Percentiles rank a stretch among this genome's conserved stretches.
These are phyloP conservation scores for Drosophila subsilvestris DNA, from an alignment of 2,888 invertebrate genomes.

Conservation along the genomic window DNA sequence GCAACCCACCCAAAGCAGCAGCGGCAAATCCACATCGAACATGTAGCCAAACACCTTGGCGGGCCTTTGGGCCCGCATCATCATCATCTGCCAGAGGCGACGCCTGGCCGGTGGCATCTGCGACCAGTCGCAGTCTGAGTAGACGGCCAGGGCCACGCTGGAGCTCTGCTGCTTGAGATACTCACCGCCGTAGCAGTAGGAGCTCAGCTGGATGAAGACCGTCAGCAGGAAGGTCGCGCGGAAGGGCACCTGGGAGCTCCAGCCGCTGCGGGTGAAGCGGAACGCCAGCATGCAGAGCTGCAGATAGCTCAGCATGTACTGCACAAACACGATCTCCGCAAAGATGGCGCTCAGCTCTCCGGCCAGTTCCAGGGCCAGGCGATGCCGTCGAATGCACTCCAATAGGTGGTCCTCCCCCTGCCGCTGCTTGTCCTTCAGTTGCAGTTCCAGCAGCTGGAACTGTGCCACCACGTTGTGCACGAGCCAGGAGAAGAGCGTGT, in stretches of 20 bases:
- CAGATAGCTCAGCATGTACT: conserved; percentile 54
- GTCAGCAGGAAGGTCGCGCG: conserved; percentile 40
- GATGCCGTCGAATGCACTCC: conserved; percentile 33
- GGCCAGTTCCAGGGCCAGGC: conserved; percentile 40
- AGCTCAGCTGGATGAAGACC: conserved; percentile 39
- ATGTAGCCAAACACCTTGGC: conserved; percentile 38
- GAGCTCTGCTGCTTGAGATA: conserved; percentile 50
- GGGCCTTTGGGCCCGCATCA: conserved; percentile 45
- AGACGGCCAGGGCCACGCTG: conserved; percentile 30
- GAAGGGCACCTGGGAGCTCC: conserved; percentile 47
- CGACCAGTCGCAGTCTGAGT: conserved; percentile 39
- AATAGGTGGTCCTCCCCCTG: not conserved
- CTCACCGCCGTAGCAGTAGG: conserved; percentile 53
- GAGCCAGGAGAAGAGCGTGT: conserved; percentile 56
- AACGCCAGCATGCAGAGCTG: conserved; percentile 50
- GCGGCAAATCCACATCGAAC: conserved; percentile 45
- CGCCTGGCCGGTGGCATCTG: conserved; percentile 20
- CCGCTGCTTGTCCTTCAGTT: not conserved
- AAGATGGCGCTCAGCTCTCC: conserved; percentile 40
- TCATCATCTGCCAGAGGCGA: conserved; percentile 34
- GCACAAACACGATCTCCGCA: conserved; percentile 55
- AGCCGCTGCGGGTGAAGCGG: conserved; percentile 46
- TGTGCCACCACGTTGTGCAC: conserved; percentile 46
- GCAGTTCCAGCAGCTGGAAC: conserved; percentile 42
- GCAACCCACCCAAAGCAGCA: conserved; percentile 48